phyloP scores from a whole-genome alignment of 1,140 invertebrate genomes.

The Nylanderia fulva region DNA sequence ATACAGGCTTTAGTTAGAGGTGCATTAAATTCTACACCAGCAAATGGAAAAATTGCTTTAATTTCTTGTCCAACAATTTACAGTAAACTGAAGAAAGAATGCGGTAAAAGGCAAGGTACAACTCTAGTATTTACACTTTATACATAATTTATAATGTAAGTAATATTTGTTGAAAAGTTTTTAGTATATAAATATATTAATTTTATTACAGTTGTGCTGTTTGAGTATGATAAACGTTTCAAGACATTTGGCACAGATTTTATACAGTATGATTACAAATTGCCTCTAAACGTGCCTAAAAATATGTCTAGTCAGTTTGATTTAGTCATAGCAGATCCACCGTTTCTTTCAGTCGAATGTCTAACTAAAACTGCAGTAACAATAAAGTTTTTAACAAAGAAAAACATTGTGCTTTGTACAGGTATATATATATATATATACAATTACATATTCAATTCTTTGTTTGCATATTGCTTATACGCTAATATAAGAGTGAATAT shows the following conservation, averaged over 20 bases:
- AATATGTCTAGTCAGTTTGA: constrained; percentile 90
- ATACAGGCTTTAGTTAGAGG: constrained; percentile 89
- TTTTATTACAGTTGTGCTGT: constrained; percentile 89
- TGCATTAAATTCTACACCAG: constrained; percentile 86
- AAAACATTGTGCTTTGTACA: constrained; percentile 96
- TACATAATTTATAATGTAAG: not conserved
- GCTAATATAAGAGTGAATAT: not conserved
- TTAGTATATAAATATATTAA: not conserved
- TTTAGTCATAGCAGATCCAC: constrained; percentile 96
- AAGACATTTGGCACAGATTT: constrained; percentile 92
- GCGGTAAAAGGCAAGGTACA: constrained; percentile 83
- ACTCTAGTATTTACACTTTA: not conserved
- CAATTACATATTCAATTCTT: not conserved
- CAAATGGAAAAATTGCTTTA: constrained; percentile 91
- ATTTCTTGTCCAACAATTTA: constrained; percentile 96
- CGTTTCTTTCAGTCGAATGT: constrained; percentile 97
- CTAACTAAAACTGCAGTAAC: constrained; percentile 93
- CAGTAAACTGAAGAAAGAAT: constrained; percentile 87
- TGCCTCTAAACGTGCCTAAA: constrained; percentile 90
- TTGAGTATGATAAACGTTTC: constrained; percentile 95
- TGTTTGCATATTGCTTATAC: not conserved
- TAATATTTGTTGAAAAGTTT: not conserved
- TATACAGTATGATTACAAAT: constrained; percentile 95
- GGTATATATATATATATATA: constrained; percentile 87
- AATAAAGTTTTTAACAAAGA: constrained; percentile 91